A percentile compares a stretch with the other conserved stretches of the same genome.
Evolutionary conservation across 30 jellyfish, hydroid and myxozoan species (phyloP).

Genomic region (Clytia hemisphaerica): DNA sequence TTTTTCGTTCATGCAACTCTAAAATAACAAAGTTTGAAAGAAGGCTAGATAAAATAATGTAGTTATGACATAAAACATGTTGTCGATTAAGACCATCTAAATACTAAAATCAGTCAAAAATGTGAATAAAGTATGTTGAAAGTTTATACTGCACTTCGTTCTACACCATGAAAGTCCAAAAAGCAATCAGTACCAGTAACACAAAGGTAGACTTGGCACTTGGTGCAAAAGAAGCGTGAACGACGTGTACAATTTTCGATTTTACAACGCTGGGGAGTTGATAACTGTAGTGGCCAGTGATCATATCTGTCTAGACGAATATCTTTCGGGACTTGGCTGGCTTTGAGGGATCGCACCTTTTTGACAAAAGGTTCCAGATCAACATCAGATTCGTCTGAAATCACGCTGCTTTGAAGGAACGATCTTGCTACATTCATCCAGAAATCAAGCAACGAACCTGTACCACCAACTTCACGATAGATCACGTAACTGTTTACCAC

Average conservation of each 20-base stretch:
- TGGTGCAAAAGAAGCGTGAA: not conserved
- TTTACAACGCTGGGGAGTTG: constrained; percentile 28
- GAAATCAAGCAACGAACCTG: constrained; percentile 4
- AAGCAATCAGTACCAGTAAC: not conserved
- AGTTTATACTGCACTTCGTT: no score
- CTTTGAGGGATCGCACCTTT: constrained; percentile 18
- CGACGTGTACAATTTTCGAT: not conserved
- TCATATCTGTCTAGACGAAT: constrained; percentile 17
- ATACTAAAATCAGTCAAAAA: no score
- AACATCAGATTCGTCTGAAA: constrained; percentile 6
- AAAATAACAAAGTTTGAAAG: no score
- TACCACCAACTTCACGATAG: constrained; percentile 31
- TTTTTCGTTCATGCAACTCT: no score
- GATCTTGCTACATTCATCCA: not conserved
- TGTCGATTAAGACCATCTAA: no score
- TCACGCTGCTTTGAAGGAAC: not conserved
- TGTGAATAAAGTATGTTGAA: no score
- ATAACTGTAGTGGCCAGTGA: constrained; percentile 28
- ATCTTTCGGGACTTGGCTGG: constrained; percentile 18
- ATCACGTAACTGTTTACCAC: constrained; percentile 28
- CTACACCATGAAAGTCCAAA: not conserved
- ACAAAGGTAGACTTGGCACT: constrained; percentile 1
- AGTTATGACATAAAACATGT: no score
- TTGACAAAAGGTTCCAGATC: constrained; percentile 14
- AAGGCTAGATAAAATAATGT: no score